Evolutionary conservation across 92 coral and sea anemone genomes (phyloP), one percentile per base, ranked within the genome.

Genomic region (Siderastrea radians): DNA sequence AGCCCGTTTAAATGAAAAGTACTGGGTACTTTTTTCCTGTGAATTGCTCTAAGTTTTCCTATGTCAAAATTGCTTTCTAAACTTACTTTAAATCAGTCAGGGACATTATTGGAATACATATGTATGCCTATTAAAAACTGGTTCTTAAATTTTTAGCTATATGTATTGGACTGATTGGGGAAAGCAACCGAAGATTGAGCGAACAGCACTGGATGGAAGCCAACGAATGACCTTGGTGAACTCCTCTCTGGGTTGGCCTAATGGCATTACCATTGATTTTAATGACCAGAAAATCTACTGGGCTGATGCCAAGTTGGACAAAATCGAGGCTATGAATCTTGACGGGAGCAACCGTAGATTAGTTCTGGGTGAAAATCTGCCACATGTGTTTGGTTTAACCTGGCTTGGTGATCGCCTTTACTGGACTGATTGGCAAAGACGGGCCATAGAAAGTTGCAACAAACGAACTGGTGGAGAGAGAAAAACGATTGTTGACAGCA

Each of bases 121-220:
- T 7, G 12, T 53, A 14, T 12, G 51, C 49, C 44, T 7, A 6
- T 45, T 51, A 1, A 19, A 1, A 46, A 55, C 50, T 16, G 47
- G n/a, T 12, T 78, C 44, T 15, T 72, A 26, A 26, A 26, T 66
- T 79, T 54, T 7, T 17, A 97, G 98, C 15, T 88, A 95, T 59
- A 88, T 97, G 95, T 97, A 91, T 78, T 97, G 99, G 99, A 93
- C 98, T 2, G 99, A 97, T 63, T 97, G 99, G 99, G 99, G 98
- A 63, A 85, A 76, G 26, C 69, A 88, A 50, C 94, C 98, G 6
- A 93, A 90, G 84, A 94, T 97, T 50, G 99, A 97, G 75, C 90
- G 96, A 38, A 93, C 99, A 8, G 96, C 78, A 72, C 91, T 97
- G 19, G 99, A 97, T 90, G 99, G 99, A 3, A 74, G 91, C 26